Percentiles rank a stretch among this genome's conserved stretches.
phyloP scores from a whole-genome alignment of 1,140 invertebrate genomes.

The Bombus soroeensis region DNA sequence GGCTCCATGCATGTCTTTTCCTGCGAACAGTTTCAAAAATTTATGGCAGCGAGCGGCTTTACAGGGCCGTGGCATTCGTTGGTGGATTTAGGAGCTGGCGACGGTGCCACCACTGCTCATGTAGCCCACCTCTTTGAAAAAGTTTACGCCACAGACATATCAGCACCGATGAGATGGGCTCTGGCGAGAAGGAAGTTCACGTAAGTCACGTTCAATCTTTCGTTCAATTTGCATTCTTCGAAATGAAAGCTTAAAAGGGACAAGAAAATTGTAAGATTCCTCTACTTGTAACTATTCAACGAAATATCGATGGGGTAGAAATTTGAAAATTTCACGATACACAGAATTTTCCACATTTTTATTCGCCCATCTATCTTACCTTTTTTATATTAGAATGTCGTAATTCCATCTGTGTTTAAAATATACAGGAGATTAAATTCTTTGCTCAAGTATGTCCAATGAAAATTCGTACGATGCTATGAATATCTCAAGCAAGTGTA shows the following conservation, averaged over 20 bases:
- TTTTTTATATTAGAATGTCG: neutral
- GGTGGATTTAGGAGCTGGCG: conserved; percentile 95
- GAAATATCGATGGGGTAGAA: neutral
- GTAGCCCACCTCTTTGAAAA: conserved; percentile 88
- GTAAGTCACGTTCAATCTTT: conserved; percentile 68
- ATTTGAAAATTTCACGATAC: neutral
- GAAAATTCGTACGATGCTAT: neutral
- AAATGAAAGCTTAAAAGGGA: neutral
- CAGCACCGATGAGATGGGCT: conserved; percentile 90
- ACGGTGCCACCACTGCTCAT: conserved; percentile 92
- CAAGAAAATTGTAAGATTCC: neutral
- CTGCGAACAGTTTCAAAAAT: conserved; percentile 86
- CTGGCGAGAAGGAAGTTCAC: conserved; percentile 89
- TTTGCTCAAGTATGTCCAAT: neutral
- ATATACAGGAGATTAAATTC: neutral
- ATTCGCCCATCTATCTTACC: neutral
- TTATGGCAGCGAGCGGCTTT: conserved; percentile 84
- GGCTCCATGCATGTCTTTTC: conserved; percentile 98
- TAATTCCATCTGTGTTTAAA: neutral
- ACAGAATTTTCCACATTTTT: neutral
- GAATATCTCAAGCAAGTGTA: neutral
- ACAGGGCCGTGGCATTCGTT: conserved; percentile 83
- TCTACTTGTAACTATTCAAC: neutral
- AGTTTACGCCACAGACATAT: conserved; percentile 94
- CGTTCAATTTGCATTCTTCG: neutral